Evolutionary conservation across 64 coral and sea anemone genomes (phyloP), one percentile per base, ranked within the genome.

Genomic region (Porites australiensis): DNA sequence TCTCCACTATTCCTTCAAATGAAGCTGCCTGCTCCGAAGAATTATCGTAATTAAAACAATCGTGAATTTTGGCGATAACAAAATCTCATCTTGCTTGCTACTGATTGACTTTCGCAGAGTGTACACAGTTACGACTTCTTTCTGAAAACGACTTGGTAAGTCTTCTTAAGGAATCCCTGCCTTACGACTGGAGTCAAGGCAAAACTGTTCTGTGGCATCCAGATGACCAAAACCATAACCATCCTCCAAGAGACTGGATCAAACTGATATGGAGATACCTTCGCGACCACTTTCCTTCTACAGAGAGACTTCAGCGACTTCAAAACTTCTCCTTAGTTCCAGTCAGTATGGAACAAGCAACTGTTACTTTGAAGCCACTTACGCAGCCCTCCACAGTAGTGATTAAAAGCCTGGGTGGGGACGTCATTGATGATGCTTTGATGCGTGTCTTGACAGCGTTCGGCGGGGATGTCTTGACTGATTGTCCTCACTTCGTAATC

Each of bases 211-310:
- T 72, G 1, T 96, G 87, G 91, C 86, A 93, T 13, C 79, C 79
- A 8, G n/a, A 81, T 19, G 78, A 61, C 78, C 22, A 54, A 58
- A 77, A 21, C 37, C 58, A 23, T 1, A 44, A 79, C 13, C 53
- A 87, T 21, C 91, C 87, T 21, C 80, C 91, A 57, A 27, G 58
- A 70, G 44, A 68, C 27, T 96, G 95, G 95, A 20, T 96, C 2
- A 62, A 89, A 9, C 44, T 89, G 51, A 54, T 96, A 49, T 96
- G 95, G 95, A 71, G 49, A n/a, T 96, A 96, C 59, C 70, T 96
- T 37, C 70, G 50, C 19, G 79, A 77, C 2, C 59, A 96, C 44
- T 96, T 96, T 46, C 3, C 5, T 19, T 18, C 69, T 53, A 3
- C 2, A 61, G 27, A 70, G 16, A 79, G 90, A 43, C 19, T 96